These are phyloP conservation scores for Chelon labrosus DNA, from an alignment of 2,797 vertebrate genomes.

Conservation along the genomic window DNA sequence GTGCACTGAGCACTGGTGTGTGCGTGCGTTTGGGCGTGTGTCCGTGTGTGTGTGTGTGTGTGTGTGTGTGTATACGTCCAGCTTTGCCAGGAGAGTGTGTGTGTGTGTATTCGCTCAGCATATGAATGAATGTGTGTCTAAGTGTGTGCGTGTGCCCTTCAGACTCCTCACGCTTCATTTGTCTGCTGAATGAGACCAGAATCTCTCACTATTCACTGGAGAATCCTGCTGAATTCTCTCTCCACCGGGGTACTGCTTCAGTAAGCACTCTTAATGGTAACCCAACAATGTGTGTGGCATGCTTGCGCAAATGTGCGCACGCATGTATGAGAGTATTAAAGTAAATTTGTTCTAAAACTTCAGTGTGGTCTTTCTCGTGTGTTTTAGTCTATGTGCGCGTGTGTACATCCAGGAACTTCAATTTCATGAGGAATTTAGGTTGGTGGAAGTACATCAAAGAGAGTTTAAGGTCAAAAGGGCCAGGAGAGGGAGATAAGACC, in stretches of 20 bases:
- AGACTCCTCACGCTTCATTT: conserved; percentile 79
- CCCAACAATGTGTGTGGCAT: conserved; percentile 48
- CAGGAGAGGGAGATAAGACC: conserved; percentile 41
- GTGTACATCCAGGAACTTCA: conserved; percentile 19
- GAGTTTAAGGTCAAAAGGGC: conserved; percentile 70
- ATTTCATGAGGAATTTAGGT: conserved; percentile 36
- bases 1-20: conserved; percentile 56
- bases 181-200: conserved; percentile 80
- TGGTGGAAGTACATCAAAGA: conserved; percentile 56
- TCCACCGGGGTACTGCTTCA: conserved; percentile 69
- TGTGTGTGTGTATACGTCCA: conserved; percentile 29
- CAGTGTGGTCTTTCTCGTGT: conserved; percentile 8
- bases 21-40: neutral
- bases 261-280: conserved; percentile 75
- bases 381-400: conserved; percentile 9
- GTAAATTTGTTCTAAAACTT: conserved; percentile 52
- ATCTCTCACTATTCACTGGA: conserved; percentile 75
- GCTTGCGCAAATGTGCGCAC: conserved; percentile 23
- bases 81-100: conserved; percentile 32
- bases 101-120: conserved; percentile 43
- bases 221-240: conserved; percentile 74
- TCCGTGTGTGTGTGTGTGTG: conserved; percentile 1
- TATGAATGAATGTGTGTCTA: conserved; percentile 39
- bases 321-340: conserved; percentile 39
- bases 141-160: conserved; percentile 68